Evolutionary conservation across 2,888 invertebrate species (phyloP).

Genomic region (Germaria angustata): DNA sequence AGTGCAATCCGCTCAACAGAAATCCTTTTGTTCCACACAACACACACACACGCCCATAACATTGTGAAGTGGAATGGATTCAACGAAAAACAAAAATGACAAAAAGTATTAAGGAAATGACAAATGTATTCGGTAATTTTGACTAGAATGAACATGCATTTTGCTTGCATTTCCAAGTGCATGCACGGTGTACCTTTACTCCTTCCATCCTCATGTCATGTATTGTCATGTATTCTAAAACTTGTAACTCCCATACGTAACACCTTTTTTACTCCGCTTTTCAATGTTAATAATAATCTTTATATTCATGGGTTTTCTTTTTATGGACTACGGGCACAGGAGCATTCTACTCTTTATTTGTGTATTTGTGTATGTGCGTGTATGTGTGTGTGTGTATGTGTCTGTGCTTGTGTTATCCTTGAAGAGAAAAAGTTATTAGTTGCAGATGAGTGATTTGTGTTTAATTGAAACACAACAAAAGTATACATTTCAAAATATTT

Average conservation of each 20-base stretch:
- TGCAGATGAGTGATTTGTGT: slow-evolving; percentile 58
- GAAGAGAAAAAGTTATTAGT: slow-evolving; percentile 51
- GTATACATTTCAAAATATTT: slow-evolving; percentile 4
- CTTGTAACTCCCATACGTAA: slow-evolving; percentile 39
- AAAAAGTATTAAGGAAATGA: slow-evolving; percentile 56
- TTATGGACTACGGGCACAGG: background rate
- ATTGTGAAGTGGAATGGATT: slow-evolving; percentile 37
- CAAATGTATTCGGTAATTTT: slow-evolving; percentile 62
- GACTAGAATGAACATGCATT: slow-evolving; percentile 46
- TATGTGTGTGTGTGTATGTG: background rate
- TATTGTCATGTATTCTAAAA: too few species aligned
- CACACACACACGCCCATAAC: too few species aligned
- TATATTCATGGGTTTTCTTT: background rate
- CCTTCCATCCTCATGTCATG: background rate
- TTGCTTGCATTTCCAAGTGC: slow-evolving; percentile 44
- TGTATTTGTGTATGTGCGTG: background rate
- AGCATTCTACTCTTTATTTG: background rate
- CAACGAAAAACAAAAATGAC: slow-evolving; percentile 26
- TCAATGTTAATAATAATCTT: slow-evolving; percentile 44
- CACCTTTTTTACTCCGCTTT: slow-evolving; percentile 45
- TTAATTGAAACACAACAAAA: slow-evolving; percentile 52
- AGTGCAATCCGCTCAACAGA: slow-evolving; percentile 60
- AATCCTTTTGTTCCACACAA: slow-evolving; percentile 52
- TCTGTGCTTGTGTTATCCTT: slow-evolving; percentile 44
- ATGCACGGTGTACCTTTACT: background rate